Percentiles rank a stretch among this genome's conserved stretches.
Conservation (phyloP, 2,113 vertebrate species). For the Orientallactaga bullata region DNA sequence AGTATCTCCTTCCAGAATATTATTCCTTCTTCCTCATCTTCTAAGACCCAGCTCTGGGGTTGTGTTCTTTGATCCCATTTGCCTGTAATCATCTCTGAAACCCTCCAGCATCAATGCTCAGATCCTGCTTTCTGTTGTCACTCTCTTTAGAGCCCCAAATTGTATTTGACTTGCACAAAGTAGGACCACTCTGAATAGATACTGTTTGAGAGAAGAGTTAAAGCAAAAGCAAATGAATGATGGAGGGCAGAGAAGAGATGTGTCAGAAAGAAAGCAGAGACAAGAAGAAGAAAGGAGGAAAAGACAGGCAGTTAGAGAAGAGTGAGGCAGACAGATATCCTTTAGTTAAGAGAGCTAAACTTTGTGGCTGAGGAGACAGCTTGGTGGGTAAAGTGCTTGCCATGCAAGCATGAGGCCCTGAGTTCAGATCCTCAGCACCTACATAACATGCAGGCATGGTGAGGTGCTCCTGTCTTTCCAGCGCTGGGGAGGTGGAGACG, state of each 20-base stretch:
- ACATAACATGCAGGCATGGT: no score
- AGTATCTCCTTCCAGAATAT: not conserved
- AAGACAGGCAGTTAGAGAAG: not conserved
- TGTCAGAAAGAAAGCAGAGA: not conserved
- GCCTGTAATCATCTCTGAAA: not conserved
- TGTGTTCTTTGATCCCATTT: not conserved
- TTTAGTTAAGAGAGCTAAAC: not conserved
- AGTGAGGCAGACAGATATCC: not conserved
- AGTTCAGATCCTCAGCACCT: no score
- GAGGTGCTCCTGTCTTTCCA: no score
- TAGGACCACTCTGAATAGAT: not conserved
- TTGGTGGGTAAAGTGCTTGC: no score
- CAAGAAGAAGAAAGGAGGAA: not conserved
- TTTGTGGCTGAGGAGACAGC: no score
- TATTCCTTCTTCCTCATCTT: not conserved
- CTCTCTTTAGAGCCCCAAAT: not conserved
- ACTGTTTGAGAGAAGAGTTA: constrained; percentile 7
- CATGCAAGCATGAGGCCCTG: no score
- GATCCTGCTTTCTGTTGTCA: not conserved
- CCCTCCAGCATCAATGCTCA: not conserved
- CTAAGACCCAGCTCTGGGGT: not conserved
- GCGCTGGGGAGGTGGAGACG: no score
- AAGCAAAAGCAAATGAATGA: constrained; percentile 28
- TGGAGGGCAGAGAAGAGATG: not conserved
- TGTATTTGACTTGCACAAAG: not conserved